Conservation (phyloP, 2,797 vertebrate genomes). For the Chromobotia macracanthus region DNA sequence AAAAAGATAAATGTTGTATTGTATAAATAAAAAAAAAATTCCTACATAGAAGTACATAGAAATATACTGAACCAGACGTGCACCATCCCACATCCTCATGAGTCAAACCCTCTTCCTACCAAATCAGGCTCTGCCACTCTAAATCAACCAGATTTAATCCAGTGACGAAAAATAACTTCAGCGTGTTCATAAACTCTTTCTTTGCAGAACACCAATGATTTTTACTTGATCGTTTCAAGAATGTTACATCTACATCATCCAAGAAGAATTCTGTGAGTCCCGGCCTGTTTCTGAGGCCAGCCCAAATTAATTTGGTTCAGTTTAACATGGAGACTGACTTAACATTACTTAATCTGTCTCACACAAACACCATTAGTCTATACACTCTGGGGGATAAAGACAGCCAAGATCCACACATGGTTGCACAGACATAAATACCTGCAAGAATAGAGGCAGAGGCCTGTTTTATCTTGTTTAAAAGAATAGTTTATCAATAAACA, state of each 20-base stretch:
- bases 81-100: neutral
- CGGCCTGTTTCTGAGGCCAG: slow-evolving; percentile 31
- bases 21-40: no score
- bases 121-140: slow-evolving; percentile 20
- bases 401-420: slow-evolving; percentile 4
- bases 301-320: slow-evolving; percentile 70
- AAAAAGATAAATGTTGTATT: no score
- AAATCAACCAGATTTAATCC: slow-evolving; percentile 12
- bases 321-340: slow-evolving; percentile 58
- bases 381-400: slow-evolving; percentile 7
- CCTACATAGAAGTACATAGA: neutral
- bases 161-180: slow-evolving; percentile 30
- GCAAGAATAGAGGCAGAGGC: neutral
- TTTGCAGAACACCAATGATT: neutral
- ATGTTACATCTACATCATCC: slow-evolving; percentile 33
- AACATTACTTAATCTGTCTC: slow-evolving; percentile 39
- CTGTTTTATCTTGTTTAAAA: slow-evolving; percentile 19
- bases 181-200: slow-evolving; percentile 16
- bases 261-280: slow-evolving; percentile 2
- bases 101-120: slow-evolving; percentile 3
- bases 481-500: neutral
- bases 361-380: neutral
- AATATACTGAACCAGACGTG: neutral
- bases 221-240: slow-evolving; percentile 18
- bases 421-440: slow-evolving; percentile 9